Conservation (phyloP, 1,140 invertebrate species). For the Drosophila trapezifrons region DNA sequence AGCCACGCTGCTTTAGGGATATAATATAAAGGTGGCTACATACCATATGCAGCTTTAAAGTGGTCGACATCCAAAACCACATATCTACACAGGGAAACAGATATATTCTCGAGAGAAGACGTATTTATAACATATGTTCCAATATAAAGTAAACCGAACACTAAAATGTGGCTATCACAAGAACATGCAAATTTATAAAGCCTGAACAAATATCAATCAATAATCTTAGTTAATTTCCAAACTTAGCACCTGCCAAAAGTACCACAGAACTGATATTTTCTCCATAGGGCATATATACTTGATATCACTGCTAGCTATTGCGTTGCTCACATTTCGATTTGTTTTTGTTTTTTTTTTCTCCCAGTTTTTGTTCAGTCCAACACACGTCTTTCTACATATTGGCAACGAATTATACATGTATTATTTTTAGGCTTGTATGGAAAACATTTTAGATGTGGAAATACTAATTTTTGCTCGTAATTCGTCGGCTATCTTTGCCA, state of each 20-base stretch:
- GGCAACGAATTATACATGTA: constrained; percentile 1
- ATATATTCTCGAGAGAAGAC: background rate
- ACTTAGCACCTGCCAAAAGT: constrained; percentile 17
- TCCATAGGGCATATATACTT: constrained; percentile 24
- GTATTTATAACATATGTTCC: background rate
- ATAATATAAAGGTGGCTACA: background rate
- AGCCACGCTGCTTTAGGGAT: no score
- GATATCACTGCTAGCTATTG: constrained; percentile 8
- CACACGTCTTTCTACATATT: background rate
- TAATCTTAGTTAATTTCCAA: constrained; percentile 22
- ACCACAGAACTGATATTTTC: constrained; percentile 21
- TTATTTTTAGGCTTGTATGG: constrained; percentile 11
- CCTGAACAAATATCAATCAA: constrained; percentile 9
- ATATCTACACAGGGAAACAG: background rate
- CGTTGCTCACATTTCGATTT: constrained; percentile 20
- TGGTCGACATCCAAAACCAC: constrained; percentile 7
- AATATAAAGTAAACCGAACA: constrained; percentile 3
- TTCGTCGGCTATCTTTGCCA: constrained; percentile 1
- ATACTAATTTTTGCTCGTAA: constrained; percentile 8
- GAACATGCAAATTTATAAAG: constrained; percentile 21
- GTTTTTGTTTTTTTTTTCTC: constrained; percentile 23
- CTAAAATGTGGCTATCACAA: constrained; percentile 13
- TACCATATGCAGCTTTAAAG: constrained; percentile 23
- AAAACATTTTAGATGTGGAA: constrained; percentile 1
- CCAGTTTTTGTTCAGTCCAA: constrained; percentile 14